Evolutionary conservation across 2,888 invertebrate species (phyloP), one percentile per base, ranked within the genome.

Genomic region (Mantis religiosa): DNA sequence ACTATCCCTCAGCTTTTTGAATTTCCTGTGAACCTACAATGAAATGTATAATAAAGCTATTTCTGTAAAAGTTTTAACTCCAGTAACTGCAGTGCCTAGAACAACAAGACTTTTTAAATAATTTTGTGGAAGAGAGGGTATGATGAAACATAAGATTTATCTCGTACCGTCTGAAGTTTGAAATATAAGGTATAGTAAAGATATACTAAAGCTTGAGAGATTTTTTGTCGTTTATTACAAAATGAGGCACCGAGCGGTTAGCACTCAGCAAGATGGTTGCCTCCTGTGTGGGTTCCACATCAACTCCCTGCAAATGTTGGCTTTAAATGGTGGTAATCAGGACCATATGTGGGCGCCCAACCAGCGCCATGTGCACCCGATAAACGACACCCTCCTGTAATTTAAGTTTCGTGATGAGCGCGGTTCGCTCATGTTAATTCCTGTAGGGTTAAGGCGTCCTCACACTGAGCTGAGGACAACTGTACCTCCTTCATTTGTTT

Each of bases 291-390:
- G 54, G 54, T 71, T 71, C 25, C 54, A 25, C 54, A 25, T 71
- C 54, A 71, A 71, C 54, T 71, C 54, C 83, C 20, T 84, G 83
- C 88, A 54, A 88, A 88, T 83, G 88, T 83, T 83, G 54, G 54
- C 89, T 89, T 89, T 89, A 87, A 89, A 86, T 87, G 89, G 83
- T 28, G 54, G 89, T 89, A 88, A 89, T 89, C 89, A 89, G 88
- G 34, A 88, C 82, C 89, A 89, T 34, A 86, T 82, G 88, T 47
- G 82, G 41, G 14, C 88, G 84, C 28, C 83, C 20, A 47, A 27
- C 54, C 54, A 71, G 54, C 54, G 54, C 54, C 81, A 86, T 82
- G 88, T 47, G 82, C 83, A 12, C 88, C 87, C 28, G 54, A 41
- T 47, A 84, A 27, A 71, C 54, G 54, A 71, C 54, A 71, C 54